Conservation (phyloP, 2,797 vertebrate genomes). For the Etheostoma nigrum region DNA sequence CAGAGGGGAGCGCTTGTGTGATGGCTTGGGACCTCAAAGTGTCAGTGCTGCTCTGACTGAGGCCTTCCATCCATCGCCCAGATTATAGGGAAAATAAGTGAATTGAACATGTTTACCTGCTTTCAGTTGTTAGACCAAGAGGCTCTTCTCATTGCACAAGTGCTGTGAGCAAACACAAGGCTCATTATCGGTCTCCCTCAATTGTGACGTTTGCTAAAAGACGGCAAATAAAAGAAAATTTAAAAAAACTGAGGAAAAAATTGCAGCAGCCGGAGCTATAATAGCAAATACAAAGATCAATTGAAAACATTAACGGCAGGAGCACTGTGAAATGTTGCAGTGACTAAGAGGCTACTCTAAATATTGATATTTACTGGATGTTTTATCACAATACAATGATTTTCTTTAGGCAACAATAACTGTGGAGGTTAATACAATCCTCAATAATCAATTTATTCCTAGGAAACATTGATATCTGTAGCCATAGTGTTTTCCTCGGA, state of each 20-base stretch:
- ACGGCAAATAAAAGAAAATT: slow-evolving; percentile 12
- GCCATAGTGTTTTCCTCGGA: slow-evolving; percentile 4
- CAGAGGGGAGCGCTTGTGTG: slow-evolving; percentile 13
- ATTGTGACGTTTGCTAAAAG: slow-evolving; percentile 23
- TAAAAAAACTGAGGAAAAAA: background rate
- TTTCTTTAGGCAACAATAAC: slow-evolving; percentile 11
- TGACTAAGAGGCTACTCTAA: slow-evolving; percentile 28
- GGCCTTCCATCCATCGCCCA: slow-evolving; percentile 60
- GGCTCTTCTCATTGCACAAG: slow-evolving; percentile 54
- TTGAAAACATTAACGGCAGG: slow-evolving; percentile 19
- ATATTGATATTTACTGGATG: slow-evolving; percentile 26
- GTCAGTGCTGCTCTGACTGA: slow-evolving; percentile 42
- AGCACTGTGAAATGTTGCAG: slow-evolving; percentile 29
- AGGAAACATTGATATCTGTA: slow-evolving; percentile 20
- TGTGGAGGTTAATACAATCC: slow-evolving; percentile 12
- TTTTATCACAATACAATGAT: slow-evolving; percentile 21
- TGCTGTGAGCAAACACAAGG: slow-evolving; percentile 47
- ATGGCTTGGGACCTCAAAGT: slow-evolving; percentile 28
- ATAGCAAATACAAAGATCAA: slow-evolving; percentile 41
- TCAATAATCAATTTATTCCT: slow-evolving; percentile 8
- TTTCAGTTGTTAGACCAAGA: slow-evolving; percentile 63
- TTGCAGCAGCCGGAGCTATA: slow-evolving; percentile 5
- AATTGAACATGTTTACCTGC: slow-evolving; percentile 73
- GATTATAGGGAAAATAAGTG: slow-evolving; percentile 71
- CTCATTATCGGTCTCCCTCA: slow-evolving; percentile 35